Conservation (phyloP, 1,140 invertebrate genomes). For the Drosophila melanogaster region DNA sequence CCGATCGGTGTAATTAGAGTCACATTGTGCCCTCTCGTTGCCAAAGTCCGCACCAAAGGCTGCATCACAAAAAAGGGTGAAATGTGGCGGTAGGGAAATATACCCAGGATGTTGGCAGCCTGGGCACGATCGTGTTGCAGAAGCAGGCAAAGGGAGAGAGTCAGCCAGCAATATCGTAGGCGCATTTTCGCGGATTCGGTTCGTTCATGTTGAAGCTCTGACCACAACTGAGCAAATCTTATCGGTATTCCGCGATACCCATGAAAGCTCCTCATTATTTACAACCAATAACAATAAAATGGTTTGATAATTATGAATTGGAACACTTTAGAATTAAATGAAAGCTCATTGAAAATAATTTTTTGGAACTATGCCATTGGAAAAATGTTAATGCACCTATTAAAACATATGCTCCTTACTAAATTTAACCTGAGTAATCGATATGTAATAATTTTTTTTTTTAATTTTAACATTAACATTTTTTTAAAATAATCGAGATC, state of each 20-base stretch:
- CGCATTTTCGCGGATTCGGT: conserved; percentile 11
- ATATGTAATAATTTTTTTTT: too few species aligned
- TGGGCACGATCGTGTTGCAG: neutral
- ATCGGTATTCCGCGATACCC: neutral
- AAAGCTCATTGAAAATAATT: neutral
- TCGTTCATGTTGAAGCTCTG: conserved; percentile 15
- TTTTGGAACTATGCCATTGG: too few species aligned
- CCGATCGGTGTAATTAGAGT: conserved; percentile 39
- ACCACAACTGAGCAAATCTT: conserved; percentile 13
- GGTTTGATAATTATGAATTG: neutral
- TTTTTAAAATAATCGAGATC: neutral
- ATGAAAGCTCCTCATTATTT: neutral
- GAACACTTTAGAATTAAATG: neutral
- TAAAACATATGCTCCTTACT: too few species aligned
- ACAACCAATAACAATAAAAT: neutral
- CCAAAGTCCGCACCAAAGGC: conserved; percentile 30
- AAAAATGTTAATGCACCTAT: too few species aligned
- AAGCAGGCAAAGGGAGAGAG: neutral
- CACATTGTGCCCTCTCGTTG: conserved; percentile 37
- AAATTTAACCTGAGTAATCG: too few species aligned
- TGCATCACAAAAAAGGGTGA: conserved; percentile 24
- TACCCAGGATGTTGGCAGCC: conserved; percentile 41
- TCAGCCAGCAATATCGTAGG: conserved; percentile 1
- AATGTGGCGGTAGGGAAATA: conserved; percentile 31
- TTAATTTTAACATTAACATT: too few species aligned